Evolutionary conservation across 2,888 invertebrate genomes (phyloP), one percentile per base, ranked within the genome.

Genomic region (Myopa tessellatipennis): DNA sequence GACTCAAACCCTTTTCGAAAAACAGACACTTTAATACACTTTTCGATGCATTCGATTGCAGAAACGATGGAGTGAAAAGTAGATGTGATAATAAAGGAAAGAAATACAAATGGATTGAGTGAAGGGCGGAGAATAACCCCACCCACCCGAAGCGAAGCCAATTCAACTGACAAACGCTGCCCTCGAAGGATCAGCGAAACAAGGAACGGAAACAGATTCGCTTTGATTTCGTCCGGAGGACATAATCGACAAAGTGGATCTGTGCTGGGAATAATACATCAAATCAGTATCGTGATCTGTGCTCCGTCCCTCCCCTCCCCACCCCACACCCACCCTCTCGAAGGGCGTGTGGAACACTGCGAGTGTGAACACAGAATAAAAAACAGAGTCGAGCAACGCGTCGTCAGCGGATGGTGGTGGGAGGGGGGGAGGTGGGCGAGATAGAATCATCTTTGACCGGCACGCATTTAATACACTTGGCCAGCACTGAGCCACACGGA

Each of bases 161-260:
- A 65, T 7, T 38, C 5, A 55, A 55, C 55, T 10, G 1, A 4
- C 45, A 45, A 10, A 26, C 34, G 26, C 4, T 26, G 26, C 6
- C 10, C 61, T 26, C 34, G 18, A 1, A 45, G 34, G 26, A 26
- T 10, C 8, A 10, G 26, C 61, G n/a, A 26, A 61, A 26, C 4
- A 26, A 26, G 34, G 34, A 26, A 26, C 4, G 34, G 26, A 61
- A 61, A 10, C 61, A 12, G 58, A 58, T 61, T 55, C 34, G 14
- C 55, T 76, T 69, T 55, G 72, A 78, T 78, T 77, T 79, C 55
- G 81, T 84, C 86, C 85, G 83, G 83, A 85, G 85, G 85, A 85
- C 85, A 84, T 83, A 83, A 84, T 83, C 83, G 84, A 81, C 86
- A 84, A 85, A 79, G 75, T 75, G 83, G 85, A 85, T 84, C 85